These are phyloP conservation scores for Gopherus flavomarginatus DNA, from an alignment of 2,113 vertebrate species.

Conservation along the genomic window DNA sequence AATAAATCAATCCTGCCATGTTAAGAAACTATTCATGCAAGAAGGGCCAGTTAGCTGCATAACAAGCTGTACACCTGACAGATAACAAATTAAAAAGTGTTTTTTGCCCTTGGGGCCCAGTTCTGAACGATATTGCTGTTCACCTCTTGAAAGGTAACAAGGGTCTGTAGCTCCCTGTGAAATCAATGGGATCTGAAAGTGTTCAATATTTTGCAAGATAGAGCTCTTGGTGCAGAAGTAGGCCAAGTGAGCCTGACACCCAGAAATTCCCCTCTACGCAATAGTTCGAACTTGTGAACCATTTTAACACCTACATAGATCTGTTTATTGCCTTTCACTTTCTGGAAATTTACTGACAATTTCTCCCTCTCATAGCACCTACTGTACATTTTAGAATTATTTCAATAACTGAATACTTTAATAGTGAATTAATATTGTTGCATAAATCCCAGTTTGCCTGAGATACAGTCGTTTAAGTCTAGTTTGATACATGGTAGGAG, in stretches of 20 bases:
- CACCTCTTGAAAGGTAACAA: neutral
- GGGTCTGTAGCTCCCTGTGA: neutral
- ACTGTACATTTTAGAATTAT: neutral
- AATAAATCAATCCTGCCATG: slow-evolving; percentile 44
- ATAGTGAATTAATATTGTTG: slow-evolving; percentile 41
- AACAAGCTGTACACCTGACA: slow-evolving; percentile 48
- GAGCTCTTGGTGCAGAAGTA: neutral
- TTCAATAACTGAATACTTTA: slow-evolving; percentile 2
- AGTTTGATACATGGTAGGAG: slow-evolving; percentile 18
- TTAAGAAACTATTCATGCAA: neutral
- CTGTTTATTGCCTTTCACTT: neutral
- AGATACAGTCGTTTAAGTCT: neutral
- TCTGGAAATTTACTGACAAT: neutral
- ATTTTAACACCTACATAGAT: neutral
- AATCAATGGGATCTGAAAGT: neutral
- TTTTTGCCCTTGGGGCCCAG: neutral
- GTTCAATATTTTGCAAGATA: neutral
- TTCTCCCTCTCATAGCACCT: neutral
- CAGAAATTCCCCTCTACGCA: too few relatives aligned
- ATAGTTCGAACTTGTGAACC: too few relatives aligned
- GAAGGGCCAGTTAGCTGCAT: slow-evolving; percentile 40
- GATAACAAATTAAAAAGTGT: slow-evolving; percentile 12
- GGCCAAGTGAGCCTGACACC: neutral
- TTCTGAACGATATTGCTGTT: neutral
- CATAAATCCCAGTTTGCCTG: slow-evolving; percentile 18